phyloP scores from a whole-genome alignment of 1,140 invertebrate species.

The Hypsibius dujardini region DNA sequence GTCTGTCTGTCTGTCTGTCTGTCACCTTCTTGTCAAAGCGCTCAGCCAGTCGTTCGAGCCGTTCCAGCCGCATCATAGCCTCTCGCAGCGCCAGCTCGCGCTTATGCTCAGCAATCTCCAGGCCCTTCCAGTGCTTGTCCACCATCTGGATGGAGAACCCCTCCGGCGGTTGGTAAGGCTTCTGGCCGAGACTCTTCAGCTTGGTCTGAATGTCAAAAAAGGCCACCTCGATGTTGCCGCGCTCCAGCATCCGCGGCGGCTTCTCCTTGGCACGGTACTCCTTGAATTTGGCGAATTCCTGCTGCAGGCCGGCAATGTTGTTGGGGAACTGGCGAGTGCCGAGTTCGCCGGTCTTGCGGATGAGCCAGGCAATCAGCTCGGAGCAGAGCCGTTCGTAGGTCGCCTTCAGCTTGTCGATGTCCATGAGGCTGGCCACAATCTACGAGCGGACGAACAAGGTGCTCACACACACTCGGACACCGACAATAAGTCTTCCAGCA shows the following conservation, averaged over 20 bases:
- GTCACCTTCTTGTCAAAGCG: constrained; percentile 79
- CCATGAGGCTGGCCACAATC: constrained; percentile 89
- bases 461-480: too few relatives aligned
- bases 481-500: too few relatives aligned
- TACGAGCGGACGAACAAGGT: too few relatives aligned
- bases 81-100: constrained; percentile 76
- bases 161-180: constrained; percentile 69
- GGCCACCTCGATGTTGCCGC: constrained; percentile 85
- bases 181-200: constrained; percentile 76
- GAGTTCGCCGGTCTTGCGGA: constrained; percentile 60
- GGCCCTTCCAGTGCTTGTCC: constrained; percentile 70
- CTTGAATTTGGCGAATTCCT: constrained; percentile 71
- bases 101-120: constrained; percentile 84
- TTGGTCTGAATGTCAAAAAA: constrained; percentile 93
- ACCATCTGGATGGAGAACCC: constrained; percentile 73
- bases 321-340: constrained; percentile 82
- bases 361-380: constrained; percentile 80
- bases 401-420: constrained; percentile 71
- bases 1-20: too few relatives aligned
- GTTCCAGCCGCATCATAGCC: constrained; percentile 75
- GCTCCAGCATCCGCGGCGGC: constrained; percentile 73
- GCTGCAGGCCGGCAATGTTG: constrained; percentile 80
- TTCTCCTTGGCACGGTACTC: constrained; percentile 90
- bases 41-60: constrained; percentile 80
- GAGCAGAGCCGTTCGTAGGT: constrained; percentile 68